Evolutionary conservation across 2,113 vertebrate species (phyloP).

Genomic region (Zosterops japonicus): DNA sequence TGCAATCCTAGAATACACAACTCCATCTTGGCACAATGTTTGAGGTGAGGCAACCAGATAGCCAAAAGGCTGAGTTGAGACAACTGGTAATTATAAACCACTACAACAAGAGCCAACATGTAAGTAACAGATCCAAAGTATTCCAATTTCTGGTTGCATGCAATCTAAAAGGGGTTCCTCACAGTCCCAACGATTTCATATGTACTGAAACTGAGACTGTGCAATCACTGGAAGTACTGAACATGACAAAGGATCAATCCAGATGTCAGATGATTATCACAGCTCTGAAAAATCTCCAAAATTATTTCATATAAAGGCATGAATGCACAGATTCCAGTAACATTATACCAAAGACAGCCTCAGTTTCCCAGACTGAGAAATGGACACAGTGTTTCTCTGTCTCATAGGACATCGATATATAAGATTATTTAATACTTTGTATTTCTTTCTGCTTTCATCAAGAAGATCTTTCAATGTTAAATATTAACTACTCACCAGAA

Average conservation of each 20-base stretch:
- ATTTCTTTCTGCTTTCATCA: not conserved
- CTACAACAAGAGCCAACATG: not conserved
- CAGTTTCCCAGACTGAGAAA: not conserved
- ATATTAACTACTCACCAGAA: slow-evolving; percentile 71
- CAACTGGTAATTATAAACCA: not conserved
- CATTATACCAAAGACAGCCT: not conserved
- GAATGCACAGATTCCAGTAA: not conserved
- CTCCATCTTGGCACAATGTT: not conserved
- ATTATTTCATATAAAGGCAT: not conserved
- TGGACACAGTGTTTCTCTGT: not conserved
- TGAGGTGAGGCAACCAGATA: not conserved
- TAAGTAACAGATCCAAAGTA: not conserved
- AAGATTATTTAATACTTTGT: not conserved
- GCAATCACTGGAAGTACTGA: not conserved
- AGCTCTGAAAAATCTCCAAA: not conserved
- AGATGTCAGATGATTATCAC: not conserved
- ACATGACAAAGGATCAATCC: not conserved
- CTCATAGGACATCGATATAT: not conserved
- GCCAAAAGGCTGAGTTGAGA: not conserved
- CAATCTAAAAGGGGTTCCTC: not conserved
- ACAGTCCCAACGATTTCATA: not conserved
- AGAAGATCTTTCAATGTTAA: not conserved
- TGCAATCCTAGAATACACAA: not conserved
- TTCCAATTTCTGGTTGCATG: not conserved
- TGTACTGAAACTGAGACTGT: not conserved